Percentiles rank a stretch among this genome's conserved stretches.
Conservation (phyloP, 1,140 invertebrate genomes). For the Cherax quadricarinatus region DNA sequence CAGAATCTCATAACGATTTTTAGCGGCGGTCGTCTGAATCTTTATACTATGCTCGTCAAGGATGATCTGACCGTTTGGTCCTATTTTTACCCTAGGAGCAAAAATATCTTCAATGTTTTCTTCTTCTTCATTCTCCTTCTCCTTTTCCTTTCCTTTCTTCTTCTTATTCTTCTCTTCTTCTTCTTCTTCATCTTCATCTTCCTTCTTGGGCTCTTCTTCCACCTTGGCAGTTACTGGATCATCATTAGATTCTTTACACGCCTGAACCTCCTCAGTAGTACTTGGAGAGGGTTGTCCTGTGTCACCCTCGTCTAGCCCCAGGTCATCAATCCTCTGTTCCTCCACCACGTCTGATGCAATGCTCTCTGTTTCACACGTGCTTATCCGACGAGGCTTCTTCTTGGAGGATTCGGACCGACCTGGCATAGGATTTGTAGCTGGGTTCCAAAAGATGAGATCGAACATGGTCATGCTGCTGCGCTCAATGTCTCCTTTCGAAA, state of each 20-base stretch:
- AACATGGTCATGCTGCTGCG: slow-evolving; percentile 88
- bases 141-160: slow-evolving; percentile 62
- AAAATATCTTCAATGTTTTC: slow-evolving; percentile 79
- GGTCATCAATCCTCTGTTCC: slow-evolving; percentile 68
- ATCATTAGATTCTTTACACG: background rate
- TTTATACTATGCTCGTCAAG: slow-evolving; percentile 91
- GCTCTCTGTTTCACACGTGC: slow-evolving; percentile 70
- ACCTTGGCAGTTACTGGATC: background rate
- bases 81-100: slow-evolving; percentile 91
- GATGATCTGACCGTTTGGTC: slow-evolving; percentile 90
- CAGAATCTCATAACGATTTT: slow-evolving; percentile 67
- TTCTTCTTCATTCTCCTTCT: slow-evolving; percentile 58
- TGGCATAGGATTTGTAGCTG: slow-evolving; percentile 77
- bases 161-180: background rate
- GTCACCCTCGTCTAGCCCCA: slow-evolving; percentile 34
- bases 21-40: slow-evolving; percentile 68
- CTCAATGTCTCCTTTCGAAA: slow-evolving; percentile 81
- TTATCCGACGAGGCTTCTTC: slow-evolving; percentile 24
- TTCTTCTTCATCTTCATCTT: slow-evolving; percentile 2
- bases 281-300: background rate
- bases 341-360: slow-evolving; percentile 53
- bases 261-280: background rate
- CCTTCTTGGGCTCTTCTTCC: slow-evolving; percentile 71
- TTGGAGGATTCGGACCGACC: slow-evolving; percentile 29
- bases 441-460: slow-evolving; percentile 94